These are phyloP conservation scores for Alectura lathami DNA, from an alignment of 2,113 vertebrate species.

Conservation along the genomic window DNA sequence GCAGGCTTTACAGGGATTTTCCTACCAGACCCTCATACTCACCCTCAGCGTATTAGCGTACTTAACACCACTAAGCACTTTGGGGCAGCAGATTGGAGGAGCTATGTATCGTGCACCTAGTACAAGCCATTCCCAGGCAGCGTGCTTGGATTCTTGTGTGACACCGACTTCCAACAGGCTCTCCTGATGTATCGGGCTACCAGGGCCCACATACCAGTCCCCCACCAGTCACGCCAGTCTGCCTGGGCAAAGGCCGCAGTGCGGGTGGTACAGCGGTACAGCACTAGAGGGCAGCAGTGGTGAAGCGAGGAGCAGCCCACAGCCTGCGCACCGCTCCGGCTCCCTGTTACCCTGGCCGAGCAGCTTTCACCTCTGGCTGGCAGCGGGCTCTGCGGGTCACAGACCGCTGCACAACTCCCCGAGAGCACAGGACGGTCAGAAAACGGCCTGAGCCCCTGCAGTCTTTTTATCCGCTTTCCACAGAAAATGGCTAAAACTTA, in stretches of 20 bases:
- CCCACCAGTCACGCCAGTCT: not conserved
- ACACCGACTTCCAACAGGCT: not conserved
- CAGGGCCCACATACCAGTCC: not conserved
- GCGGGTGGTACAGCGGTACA: not conserved
- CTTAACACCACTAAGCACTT: not conserved
- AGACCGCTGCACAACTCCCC: not conserved
- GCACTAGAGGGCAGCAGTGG: slow-evolving; percentile 4
- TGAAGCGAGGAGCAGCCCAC: not conserved
- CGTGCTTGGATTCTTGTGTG: not conserved
- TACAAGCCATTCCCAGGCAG: not conserved
- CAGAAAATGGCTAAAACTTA: not conserved
- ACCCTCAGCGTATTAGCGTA: not conserved
- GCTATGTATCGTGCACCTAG: not conserved
- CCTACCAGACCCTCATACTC: not conserved
- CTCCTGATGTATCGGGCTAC: not conserved
- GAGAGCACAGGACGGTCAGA: not conserved
- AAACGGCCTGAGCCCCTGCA: not conserved
- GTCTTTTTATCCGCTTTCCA: too few species aligned
- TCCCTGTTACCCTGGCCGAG: not conserved
- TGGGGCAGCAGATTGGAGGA: not conserved
- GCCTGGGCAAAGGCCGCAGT: not conserved
- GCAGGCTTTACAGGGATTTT: too few species aligned
- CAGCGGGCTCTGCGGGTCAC: not conserved
- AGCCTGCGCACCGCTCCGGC: not conserved
- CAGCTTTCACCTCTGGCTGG: not conserved